These are phyloP conservation scores for Dallia pectoralis DNA, from an alignment of 2,797 vertebrate species.

Conservation along the genomic window DNA sequence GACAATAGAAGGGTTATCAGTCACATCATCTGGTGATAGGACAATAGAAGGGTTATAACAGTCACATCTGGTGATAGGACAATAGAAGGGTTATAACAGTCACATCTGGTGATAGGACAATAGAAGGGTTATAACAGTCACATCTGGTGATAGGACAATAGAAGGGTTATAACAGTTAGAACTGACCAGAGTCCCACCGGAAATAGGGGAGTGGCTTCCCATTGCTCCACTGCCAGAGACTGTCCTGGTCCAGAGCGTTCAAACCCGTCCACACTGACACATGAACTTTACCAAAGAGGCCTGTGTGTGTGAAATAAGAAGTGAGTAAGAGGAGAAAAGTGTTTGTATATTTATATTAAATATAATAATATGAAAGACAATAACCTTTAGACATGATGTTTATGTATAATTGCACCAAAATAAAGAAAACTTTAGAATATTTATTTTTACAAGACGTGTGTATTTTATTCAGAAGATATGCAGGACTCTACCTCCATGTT, in stretches of 20 bases:
- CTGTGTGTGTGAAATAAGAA: constrained; percentile 37
- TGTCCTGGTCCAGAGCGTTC: constrained; percentile 79
- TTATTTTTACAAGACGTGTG: no score
- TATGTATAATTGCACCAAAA: no score
- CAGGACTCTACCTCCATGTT: no score
- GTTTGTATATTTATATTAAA: no score
- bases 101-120: no score
- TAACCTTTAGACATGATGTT: no score
- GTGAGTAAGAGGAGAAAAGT: background rate
- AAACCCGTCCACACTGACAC: constrained; percentile 85
- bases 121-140: background rate
- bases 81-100: background rate
- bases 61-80: no score
- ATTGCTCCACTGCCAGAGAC: constrained; percentile 89
- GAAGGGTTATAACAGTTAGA: background rate
- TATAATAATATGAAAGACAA: no score
- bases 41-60: background rate
- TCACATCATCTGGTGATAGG: no score
- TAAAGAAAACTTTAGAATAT: no score
- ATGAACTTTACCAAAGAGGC: constrained; percentile 31
- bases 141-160: no score
- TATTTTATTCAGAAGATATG: no score
- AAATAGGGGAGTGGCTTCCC: constrained; percentile 84
- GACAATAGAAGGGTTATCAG: background rate
- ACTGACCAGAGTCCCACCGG: constrained; percentile 85